Evolutionary conservation across 2,113 vertebrate genomes (phyloP).

Genomic region (Axis porcinus): DNA sequence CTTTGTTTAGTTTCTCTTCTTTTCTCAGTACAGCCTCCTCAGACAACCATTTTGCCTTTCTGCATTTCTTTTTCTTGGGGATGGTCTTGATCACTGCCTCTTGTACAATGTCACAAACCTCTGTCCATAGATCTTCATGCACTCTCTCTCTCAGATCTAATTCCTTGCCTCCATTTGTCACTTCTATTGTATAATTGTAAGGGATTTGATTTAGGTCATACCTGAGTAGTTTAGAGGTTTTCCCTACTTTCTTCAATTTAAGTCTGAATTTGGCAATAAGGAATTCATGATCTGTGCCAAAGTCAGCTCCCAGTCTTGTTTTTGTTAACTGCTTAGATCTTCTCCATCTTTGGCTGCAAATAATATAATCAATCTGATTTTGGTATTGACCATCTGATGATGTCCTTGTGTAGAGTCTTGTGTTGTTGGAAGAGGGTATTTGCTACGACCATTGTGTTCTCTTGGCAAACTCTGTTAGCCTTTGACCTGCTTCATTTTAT

Average conservation of each 20-base stretch:
- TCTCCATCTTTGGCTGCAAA: background rate
- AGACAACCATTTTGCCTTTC: background rate
- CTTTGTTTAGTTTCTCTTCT: background rate
- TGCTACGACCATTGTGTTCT: background rate
- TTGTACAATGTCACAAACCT: background rate
- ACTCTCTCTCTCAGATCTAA: background rate
- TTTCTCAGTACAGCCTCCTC: background rate
- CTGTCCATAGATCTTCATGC: background rate
- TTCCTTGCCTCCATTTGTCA: background rate
- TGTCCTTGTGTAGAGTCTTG: background rate
- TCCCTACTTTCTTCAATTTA: background rate
- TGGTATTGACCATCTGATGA: background rate
- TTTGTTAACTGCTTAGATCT: background rate
- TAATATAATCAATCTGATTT: background rate
- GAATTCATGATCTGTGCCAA: background rate
- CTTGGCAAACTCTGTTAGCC: background rate
- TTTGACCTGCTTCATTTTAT: background rate
- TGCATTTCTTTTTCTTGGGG: background rate
- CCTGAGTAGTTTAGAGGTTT: background rate
- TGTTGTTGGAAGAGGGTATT: background rate
- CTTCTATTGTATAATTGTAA: accelerated
- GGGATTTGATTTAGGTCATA: background rate
- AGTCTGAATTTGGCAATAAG: background rate
- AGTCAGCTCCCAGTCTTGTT: background rate
- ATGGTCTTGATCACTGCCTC: background rate